A percentile compares a stretch with the other conserved stretches of the same genome.
Evolutionary conservation across 2,113 vertebrate genomes (phyloP).

Genomic region (Peucedramus taeniatus): DNA sequence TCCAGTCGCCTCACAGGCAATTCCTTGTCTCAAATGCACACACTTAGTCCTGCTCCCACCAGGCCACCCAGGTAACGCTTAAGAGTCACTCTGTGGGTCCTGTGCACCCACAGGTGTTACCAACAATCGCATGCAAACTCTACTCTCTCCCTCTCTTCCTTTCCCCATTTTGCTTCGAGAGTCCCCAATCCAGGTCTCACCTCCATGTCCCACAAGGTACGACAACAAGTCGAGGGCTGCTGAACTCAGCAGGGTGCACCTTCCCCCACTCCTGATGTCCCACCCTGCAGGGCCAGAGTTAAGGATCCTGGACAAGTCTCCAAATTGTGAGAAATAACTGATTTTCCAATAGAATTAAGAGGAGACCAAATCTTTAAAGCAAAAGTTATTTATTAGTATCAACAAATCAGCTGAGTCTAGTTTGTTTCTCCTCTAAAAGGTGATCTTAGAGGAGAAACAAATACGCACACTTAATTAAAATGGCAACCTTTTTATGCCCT

Average conservation of each 20-base stretch:
- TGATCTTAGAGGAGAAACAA: no score
- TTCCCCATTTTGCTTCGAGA: not conserved
- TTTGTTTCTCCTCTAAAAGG: not conserved
- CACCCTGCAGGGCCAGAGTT: not conserved
- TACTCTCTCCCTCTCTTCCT: not conserved
- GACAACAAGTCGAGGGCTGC: not conserved
- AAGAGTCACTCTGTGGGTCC: not conserved
- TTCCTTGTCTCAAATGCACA: not conserved
- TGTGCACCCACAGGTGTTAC: not conserved
- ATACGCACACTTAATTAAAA: not conserved
- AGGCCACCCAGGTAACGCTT: not conserved
- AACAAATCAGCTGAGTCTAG: not conserved
- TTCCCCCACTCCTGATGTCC: not conserved
- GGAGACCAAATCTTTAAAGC: not conserved
- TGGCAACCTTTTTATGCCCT: not conserved
- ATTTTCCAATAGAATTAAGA: not conserved
- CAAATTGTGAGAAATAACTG: not conserved
- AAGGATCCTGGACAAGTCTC: not conserved
- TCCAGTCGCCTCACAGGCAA: not conserved
- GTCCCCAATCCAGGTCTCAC: not conserved
- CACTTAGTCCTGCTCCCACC: not conserved
- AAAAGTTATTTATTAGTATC: not conserved
- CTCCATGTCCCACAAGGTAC: not conserved
- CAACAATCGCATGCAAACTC: fast-evolving
- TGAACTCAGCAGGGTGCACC: fast-evolving